phyloP scores from a whole-genome alignment of 2,113 vertebrate species.

The Cinclus mexicanus region DNA sequence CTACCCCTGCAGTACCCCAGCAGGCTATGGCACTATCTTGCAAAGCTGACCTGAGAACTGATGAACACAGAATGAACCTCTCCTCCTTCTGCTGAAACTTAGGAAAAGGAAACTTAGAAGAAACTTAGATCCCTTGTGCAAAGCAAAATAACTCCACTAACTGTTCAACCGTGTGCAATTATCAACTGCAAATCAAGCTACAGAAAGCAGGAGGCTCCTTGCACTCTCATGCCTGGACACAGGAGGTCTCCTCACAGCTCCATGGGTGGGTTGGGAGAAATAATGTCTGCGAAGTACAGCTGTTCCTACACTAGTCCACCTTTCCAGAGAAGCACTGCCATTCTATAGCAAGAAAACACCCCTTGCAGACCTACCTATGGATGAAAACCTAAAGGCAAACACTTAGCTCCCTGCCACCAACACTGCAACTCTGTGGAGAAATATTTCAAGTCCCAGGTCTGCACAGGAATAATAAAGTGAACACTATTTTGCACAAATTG shows the following conservation, averaged over 20 bases:
- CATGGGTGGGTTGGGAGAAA: neutral
- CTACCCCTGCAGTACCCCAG: neutral
- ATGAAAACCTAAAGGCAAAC: neutral
- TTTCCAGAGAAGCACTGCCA: accelerated
- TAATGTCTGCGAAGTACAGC: accelerated
- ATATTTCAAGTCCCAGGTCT: neutral
- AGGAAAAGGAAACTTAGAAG: neutral
- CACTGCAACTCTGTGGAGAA: accelerated
- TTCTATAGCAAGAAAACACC: neutral
- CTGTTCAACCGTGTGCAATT: neutral
- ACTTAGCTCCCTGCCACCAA: neutral
- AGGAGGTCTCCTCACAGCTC: accelerated
- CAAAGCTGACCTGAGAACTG: neutral
- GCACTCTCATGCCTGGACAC: neutral
- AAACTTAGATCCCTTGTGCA: neutral
- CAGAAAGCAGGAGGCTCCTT: neutral
- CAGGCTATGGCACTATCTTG: neutral
- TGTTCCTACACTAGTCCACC: neutral
- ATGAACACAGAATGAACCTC: neutral
- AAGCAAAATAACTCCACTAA: neutral
- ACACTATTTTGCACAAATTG: accelerated
- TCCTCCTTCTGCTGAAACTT: neutral
- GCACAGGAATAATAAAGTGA: neutral
- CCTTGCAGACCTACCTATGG: neutral
- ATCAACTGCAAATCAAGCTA: neutral